Evolutionary conservation across 2,888 invertebrate genomes (phyloP), one percentile per base, ranked within the genome.

Genomic region (Papilio demoleus): DNA sequence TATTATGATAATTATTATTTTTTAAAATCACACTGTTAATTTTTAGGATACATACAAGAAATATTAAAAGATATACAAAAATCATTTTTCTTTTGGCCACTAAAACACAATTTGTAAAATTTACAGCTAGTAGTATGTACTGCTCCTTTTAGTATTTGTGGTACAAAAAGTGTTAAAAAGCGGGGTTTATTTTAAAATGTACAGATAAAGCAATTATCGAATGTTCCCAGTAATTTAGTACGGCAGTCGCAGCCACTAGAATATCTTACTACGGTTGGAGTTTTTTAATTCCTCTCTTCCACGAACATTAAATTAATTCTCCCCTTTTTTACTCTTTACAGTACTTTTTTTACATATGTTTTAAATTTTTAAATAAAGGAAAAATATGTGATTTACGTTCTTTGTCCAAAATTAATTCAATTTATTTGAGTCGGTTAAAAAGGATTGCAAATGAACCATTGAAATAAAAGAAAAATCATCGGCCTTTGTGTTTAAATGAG

Each of bases 191-290:
- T 59, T 36, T 36, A 59, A 59, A 59, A 59, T 36, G 58, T 27
- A 14, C 53, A 36, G 58, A 59, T 59, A 59, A 59, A 59, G 36
- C 58, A 59, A 59, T 59, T 59, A 59, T 59, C 58, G 36, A 59
- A 59, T 59, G 58, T 59, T 36, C 58, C n/a, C 36, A 59, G 58
- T 59, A 59, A 59, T 59, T 59, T 36, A 59, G 17, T 59, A 6
- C 36, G 34, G 19, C 14, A 47, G 17, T 62, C 19, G 34, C 34
- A 19, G 34, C 45, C 24, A 31, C 62, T 62, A 31, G 62, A 45
- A 47, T 62, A 62, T 62, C 62, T 62, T 45, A 62, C 62, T 62
- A 0, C 31, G 47, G 62, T 62, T 62, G 31, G 45, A 62, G 6
- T 47, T 62, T 62, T 38, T 34, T 27, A 31, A 34, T 34, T 19